Evolutionary conservation across 2,113 vertebrate species (phyloP).

Genomic region (Jaculus jaculus): DNA sequence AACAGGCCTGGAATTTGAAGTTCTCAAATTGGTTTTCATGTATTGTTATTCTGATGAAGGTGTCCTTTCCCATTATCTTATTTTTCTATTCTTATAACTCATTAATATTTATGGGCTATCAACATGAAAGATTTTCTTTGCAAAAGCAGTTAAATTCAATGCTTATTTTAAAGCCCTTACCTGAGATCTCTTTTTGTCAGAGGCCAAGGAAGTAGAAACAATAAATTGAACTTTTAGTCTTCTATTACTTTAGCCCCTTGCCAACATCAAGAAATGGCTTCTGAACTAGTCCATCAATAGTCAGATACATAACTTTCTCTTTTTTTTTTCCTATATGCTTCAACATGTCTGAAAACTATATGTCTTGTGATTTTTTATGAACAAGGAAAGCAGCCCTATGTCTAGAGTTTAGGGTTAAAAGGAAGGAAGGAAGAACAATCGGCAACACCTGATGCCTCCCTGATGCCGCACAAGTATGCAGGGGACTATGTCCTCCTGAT

Average conservation of each 20-base stretch:
- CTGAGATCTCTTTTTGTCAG: slow-evolving; percentile 49
- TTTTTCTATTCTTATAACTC: slow-evolving; percentile 71
- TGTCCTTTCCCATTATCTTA: slow-evolving; percentile 58
- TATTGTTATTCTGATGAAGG: slow-evolving; percentile 63
- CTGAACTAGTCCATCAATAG: background rate
- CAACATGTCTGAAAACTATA: slow-evolving; percentile 30
- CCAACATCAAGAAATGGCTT: slow-evolving; percentile 55
- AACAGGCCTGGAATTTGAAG: background rate
- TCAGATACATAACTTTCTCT: background rate
- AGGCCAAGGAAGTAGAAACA: slow-evolving; percentile 48
- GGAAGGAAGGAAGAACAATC: background rate
- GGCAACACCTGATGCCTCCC: background rate
- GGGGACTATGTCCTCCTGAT: background rate
- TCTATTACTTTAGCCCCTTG: slow-evolving; percentile 23
- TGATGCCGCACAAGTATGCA: background rate
- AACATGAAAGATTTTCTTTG: slow-evolving; percentile 72
- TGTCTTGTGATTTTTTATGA: slow-evolving; percentile 53
- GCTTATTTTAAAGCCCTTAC: slow-evolving; percentile 62
- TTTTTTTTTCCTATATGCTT: slow-evolving; percentile 21
- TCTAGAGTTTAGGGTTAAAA: background rate
- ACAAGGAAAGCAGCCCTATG: background rate
- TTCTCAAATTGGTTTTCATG: slow-evolving; percentile 37
- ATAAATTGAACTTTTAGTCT: slow-evolving; percentile 65
- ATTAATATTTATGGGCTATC: slow-evolving; percentile 71
- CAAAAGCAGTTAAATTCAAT: slow-evolving; percentile 68